These are phyloP conservation scores for Ennomos erosarius DNA, from an alignment of 2,888 invertebrate genomes.

Conservation along the genomic window DNA sequence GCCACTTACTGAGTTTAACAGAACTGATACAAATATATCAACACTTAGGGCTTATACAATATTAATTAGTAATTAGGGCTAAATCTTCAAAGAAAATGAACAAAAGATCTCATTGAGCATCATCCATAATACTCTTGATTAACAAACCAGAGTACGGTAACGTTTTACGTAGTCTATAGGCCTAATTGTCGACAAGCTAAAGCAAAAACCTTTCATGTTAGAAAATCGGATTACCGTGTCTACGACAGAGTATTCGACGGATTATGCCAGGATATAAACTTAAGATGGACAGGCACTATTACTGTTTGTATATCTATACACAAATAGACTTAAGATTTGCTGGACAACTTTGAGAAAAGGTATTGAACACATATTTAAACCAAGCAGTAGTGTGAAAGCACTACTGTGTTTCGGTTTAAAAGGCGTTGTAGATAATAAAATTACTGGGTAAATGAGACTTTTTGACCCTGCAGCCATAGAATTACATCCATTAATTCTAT, in stretches of 20 bases:
- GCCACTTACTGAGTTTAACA: too few species aligned
- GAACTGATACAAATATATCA: too few species aligned
- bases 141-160: conserved; percentile 7
- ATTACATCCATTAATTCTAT: too few species aligned
- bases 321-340: neutral
- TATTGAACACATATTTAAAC: too few species aligned
- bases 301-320: neutral
- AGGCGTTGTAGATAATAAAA: too few species aligned
- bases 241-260: conserved; percentile 50
- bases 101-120: conserved; percentile 3
- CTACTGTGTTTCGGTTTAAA: too few species aligned
- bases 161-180: neutral
- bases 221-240: conserved; percentile 59
- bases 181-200: conserved; percentile 18
- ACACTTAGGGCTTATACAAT: too few species aligned
- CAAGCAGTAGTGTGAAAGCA: too few species aligned
- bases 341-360: neutral
- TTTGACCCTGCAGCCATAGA: too few species aligned
- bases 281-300: conserved; percentile 38
- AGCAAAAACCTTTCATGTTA: conserved; percentile 45
- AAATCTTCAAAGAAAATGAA: conserved; percentile 11
- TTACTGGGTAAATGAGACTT: too few species aligned
- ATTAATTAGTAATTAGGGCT: neutral
- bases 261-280: conserved; percentile 45
- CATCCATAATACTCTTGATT: conserved; percentile 12